phyloP scores from a whole-genome alignment of 2,888 invertebrate species.

The Protonemura montana region DNA sequence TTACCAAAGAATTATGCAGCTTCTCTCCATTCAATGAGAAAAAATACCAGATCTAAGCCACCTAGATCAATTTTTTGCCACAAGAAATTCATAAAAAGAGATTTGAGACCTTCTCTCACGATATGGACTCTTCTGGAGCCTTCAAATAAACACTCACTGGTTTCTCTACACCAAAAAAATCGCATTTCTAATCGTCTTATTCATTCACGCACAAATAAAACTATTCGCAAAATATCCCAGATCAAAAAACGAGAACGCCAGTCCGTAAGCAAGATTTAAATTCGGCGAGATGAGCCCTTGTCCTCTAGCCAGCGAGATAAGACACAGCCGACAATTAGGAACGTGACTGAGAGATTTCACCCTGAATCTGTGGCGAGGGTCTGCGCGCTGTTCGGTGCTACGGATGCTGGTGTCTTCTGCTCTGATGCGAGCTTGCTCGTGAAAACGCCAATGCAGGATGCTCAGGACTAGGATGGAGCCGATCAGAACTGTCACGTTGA shows the following conservation, averaged over 20 bases:
- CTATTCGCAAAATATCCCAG: conserved; percentile 45
- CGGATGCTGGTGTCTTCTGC: neutral
- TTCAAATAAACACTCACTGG: neutral
- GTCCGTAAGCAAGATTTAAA: conserved; percentile 39
- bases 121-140: no score
- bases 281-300: neutral
- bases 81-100: no score
- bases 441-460: conserved; percentile 43
- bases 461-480: neutral
- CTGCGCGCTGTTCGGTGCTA: neutral
- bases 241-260: conserved; percentile 44
- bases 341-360: conserved; percentile 41
- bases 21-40: no score
- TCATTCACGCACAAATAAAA: conserved; percentile 47
- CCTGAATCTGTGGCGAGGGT: neutral
- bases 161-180: conserved; percentile 17
- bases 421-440: conserved; percentile 26
- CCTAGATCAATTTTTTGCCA: no score
- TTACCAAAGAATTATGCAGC: no score
- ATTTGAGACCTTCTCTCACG: no score
- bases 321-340: conserved; percentile 43
- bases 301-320: conserved; percentile 38
- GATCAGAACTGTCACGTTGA: neutral
- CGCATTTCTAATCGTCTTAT: conserved; percentile 34
- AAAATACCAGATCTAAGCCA: no score